Base-by-base conservation (phyloP, 2,113 vertebrate genomes). In the Rhinogobius similis region DNA sequence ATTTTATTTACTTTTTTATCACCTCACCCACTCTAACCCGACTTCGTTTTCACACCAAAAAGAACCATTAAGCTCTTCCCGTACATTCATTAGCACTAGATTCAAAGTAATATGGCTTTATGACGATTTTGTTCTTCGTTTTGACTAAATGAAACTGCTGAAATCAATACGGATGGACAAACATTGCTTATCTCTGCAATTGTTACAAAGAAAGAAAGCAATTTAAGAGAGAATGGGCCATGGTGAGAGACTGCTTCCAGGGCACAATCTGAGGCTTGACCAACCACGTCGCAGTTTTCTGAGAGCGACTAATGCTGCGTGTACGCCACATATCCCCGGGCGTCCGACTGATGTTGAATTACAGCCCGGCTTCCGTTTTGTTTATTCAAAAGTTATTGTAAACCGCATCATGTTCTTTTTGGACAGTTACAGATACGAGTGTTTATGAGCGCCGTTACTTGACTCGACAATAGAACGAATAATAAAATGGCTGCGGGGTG, bases 401-500 rank as follows among this genome's bases (percentile, higher is more conserved):
- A 38, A 69, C 52, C 14, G 41, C 52, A 52, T 44, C 23, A 52
- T 46, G 53, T 38, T 5, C 14, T 62, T 41, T 62, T 44, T 10
- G 55, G 24, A 10, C 59, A 46, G 21, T 39, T 43, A 39, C 56
- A 59, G 67, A 68, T 61, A 38, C 65, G 58, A 58, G 27, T 67
- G 67, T 65, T 53, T 36, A 32, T 56, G 66, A 23, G 58, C 41
- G 52, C 23, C 52, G 29, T 4, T 67, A 76, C 73, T n/a, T 52
- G 29, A 68, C 59, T 50, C 16, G n/a, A 29, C 16, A 26, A 65
- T 59, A 7, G 36, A 70, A 23, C 41, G 56, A 72, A 59, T 78
- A 63, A 67, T 44, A 46, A 81, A 62, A 58, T 32, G 23, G 55
- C 76, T 75, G 68, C 68, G 9, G 52, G 52, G 44, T 55, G 62